phyloP scores from a whole-genome alignment of 2,113 vertebrate genomes.

The Perccottus glenii region DNA sequence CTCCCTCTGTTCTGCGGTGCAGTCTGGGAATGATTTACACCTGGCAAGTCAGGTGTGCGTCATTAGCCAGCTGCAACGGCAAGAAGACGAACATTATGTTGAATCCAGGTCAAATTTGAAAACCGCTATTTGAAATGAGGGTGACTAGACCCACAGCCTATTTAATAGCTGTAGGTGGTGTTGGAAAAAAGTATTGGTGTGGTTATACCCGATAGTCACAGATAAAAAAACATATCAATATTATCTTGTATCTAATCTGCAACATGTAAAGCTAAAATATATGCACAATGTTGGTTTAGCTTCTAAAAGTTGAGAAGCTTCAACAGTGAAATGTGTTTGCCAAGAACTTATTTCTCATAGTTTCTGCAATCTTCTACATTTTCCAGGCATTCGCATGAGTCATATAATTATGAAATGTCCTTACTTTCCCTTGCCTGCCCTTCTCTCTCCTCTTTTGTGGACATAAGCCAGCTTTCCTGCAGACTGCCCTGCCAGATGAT shows the following conservation, averaged over 20 bases:
- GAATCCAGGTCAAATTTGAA: slow-evolving; percentile 16
- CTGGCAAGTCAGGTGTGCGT: slow-evolving; percentile 45
- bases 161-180: not conserved
- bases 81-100: slow-evolving; percentile 29
- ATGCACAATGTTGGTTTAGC: too few relatives aligned
- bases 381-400: slow-evolving; percentile 25
- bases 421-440: slow-evolving; percentile 39
- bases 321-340: too few relatives aligned
- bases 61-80: slow-evolving; percentile 22
- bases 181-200: too few relatives aligned
- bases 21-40: slow-evolving; percentile 44
- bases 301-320: too few relatives aligned
- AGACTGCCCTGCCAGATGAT: slow-evolving; percentile 46
- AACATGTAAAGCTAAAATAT: too few relatives aligned
- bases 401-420: slow-evolving; percentile 45
- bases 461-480: slow-evolving; percentile 56
- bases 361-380: slow-evolving; percentile 4
- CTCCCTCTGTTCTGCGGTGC: slow-evolving; percentile 12
- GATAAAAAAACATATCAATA: too few relatives aligned
- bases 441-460: slow-evolving; percentile 34
- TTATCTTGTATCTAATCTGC: too few relatives aligned
- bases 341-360: not conserved
- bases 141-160: slow-evolving; percentile 2
- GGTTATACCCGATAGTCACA: too few relatives aligned
- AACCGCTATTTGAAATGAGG: slow-evolving; percentile 19